Evolutionary conservation across 1,140 invertebrate species (phyloP), one percentile per base, ranked within the genome.

Genomic region (Portunus trituberculatus): DNA sequence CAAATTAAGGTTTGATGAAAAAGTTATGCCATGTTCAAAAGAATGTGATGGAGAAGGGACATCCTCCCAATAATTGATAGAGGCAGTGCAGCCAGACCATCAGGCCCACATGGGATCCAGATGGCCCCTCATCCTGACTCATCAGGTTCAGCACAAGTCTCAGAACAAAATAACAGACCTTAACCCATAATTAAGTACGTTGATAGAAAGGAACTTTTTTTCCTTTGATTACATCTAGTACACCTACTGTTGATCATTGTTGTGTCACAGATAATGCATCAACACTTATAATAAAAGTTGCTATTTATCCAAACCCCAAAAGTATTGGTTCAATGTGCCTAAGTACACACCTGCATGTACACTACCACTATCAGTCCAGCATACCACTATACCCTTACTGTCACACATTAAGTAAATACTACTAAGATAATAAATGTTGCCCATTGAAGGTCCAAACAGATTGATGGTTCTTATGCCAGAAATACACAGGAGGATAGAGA

Each of bases 321-420:
- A 76, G 90, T 91, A 91, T 32, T 76, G 52, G 52, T 91, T 91
- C 29, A 91, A 76, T 91, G 90, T 91, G 52, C 90, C 82, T 84
- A 76, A 76, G 82, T 93, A 93, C 39, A 92, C 32, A 92, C 25
- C 82, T 91, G 39, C 83, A 46, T 93, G 82, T 93, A 93, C 82
- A 84, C 91, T 84, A 93, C 91, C 91, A 87, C 84, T 93, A 93
- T 48, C 92, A 52, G 48, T 93, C 92, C 92, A 59, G 82, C 86
- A 46, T 32, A 84, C 45, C 31, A 88, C 84, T 93, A 93, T 10
- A 86, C 48, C 92, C 84, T 59, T 59, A 93, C 46, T 52, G 45
- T 76, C 92, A 59, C 84, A 93, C 92, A 93, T 59, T 88, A 93
- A 93, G 90, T 91, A 91, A 84, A 88, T 88, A 93, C 76, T 59